Conservation (phyloP, 2,113 vertebrate species). For the Spizaetus ornatus region DNA sequence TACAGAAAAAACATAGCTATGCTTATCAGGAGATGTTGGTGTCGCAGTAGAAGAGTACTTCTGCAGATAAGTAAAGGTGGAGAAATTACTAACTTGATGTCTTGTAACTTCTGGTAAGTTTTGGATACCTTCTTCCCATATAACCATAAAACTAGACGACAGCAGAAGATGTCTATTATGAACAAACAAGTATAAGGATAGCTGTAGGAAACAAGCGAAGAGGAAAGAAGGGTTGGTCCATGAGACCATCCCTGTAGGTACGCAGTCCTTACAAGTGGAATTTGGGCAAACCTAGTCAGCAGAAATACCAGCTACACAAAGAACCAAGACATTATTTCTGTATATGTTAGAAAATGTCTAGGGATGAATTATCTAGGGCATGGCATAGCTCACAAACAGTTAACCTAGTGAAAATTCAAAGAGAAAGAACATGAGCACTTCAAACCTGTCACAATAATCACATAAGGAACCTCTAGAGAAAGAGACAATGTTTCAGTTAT, state of each 20-base stretch:
- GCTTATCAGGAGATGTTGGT: not conserved
- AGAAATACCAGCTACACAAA: not conserved
- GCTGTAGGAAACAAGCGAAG: not conserved
- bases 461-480: slow-evolving; percentile 49
- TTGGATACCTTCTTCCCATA: not conserved
- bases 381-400: slow-evolving; percentile 33
- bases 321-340: not conserved
- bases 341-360: not conserved
- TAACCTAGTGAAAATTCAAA: slow-evolving; percentile 44
- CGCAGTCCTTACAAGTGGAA: not conserved
- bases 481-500: slow-evolving; percentile 60
- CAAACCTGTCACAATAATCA: slow-evolving; percentile 64
- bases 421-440: slow-evolving; percentile 29
- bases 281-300: not conserved
- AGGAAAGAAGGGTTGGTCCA: not conserved
- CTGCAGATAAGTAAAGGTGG: not conserved
- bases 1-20: not conserved
- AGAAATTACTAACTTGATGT: not conserved
- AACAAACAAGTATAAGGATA: not conserved
- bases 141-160: not conserved
- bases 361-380: not conserved
- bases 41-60: not conserved
- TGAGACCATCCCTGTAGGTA: not conserved
- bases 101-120: not conserved
- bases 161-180: not conserved